A percentile compares a stretch with the other conserved stretches of the same genome.
phyloP scores from a whole-genome alignment of 64 coral and sea anemone genomes.

The Hydrozoanthus tunicans region DNA sequence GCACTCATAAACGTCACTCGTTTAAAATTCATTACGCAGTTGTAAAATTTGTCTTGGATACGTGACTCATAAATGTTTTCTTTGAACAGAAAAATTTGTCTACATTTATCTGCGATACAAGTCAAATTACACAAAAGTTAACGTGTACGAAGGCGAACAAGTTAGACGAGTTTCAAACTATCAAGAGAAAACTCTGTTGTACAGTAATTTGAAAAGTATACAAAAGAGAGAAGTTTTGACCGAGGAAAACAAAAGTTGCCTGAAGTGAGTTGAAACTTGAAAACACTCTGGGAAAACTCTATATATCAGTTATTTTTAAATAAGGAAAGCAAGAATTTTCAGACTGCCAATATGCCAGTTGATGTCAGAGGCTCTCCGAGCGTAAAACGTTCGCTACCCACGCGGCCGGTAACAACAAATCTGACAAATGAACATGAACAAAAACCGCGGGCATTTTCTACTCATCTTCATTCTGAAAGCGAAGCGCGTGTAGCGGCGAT shows the following conservation, averaged over 20 bases:
- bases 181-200: neutral
- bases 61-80: neutral
- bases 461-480: neutral
- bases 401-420: neutral
- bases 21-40: neutral
- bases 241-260: neutral
- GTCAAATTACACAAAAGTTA: neutral
- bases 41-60: conserved; percentile 4
- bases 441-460: neutral
- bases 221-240: neutral
- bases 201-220: neutral
- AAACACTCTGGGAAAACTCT: no score
- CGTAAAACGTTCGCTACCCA: conserved; percentile 4
- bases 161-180: neutral
- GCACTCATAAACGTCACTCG: neutral
- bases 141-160: neutral
- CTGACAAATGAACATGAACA: neutral
- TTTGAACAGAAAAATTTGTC: neutral
- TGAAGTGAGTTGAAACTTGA: neutral
- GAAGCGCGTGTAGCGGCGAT: neutral
- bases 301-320: neutral
- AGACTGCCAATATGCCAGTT: neutral
- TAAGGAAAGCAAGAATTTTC: neutral
- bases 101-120: neutral
- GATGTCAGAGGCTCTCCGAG: conserved; percentile 5